Percentiles rank a stretch among this genome's conserved stretches.
phyloP scores from a whole-genome alignment of 1,140 invertebrate species.

The Drosophila nannoptera region DNA sequence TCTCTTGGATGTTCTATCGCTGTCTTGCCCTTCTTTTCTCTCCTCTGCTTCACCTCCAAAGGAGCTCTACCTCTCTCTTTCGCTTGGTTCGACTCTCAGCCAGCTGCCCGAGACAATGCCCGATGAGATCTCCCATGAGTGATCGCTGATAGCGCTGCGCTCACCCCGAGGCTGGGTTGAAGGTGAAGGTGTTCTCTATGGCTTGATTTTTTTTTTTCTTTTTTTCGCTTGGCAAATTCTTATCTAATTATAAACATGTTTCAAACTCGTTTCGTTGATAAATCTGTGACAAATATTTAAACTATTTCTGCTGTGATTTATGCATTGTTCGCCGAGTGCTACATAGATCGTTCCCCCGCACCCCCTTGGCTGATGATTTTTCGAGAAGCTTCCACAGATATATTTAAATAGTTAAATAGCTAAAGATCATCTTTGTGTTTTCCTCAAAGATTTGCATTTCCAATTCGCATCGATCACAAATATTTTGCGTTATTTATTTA shows the following conservation, averaged over 20 bases:
- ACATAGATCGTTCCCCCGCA: too few species aligned
- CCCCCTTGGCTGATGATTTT: too few species aligned
- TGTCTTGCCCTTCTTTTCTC: too few species aligned
- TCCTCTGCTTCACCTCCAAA: too few species aligned
- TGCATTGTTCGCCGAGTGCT: not conserved
- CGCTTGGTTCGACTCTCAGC: too few species aligned
- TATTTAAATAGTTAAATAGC: too few species aligned
- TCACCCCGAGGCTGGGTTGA: constrained; percentile 7
- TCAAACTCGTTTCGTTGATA: constrained; percentile 15
- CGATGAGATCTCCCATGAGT: constrained; percentile 15
- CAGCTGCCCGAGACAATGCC: constrained; percentile 3
- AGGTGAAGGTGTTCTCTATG: constrained; percentile 16
- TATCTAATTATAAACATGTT: constrained; percentile 39
- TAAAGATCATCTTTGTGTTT: too few species aligned
- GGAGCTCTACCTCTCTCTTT: too few species aligned
- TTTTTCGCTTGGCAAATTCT: constrained; percentile 1
- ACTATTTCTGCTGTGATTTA: constrained; percentile 10
- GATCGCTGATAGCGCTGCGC: constrained; percentile 4
- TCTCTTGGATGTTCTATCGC: too few species aligned
- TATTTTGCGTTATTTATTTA: not conserved
- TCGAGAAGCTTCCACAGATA: too few species aligned
- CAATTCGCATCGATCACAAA: not conserved
- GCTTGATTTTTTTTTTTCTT: not conserved
- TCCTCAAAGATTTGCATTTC: too few species aligned
- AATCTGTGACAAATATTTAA: constrained; percentile 30